Evolutionary conservation across 2,113 vertebrate species (phyloP), one percentile per base, ranked within the genome.

Genomic region (Embiotoca jacksoni): DNA sequence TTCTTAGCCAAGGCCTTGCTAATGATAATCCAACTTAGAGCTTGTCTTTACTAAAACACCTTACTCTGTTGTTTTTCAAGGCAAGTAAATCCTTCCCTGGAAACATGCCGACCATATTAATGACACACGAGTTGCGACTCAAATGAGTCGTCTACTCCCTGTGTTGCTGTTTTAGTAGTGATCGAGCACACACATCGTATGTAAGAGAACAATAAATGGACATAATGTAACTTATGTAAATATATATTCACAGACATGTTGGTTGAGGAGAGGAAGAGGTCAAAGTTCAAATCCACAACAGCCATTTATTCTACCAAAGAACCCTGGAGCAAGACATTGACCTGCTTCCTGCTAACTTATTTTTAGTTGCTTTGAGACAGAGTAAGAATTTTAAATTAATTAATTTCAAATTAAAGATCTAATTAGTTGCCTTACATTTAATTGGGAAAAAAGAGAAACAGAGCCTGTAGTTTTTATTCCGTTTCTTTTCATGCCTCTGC

Each of bases 41-140:
- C 63, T 79, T 75, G 50, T 76, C 23, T 82, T 69, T 60, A 46
- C 54, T 53, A 73, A 88, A 85, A 83, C 78, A 78, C 66, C 30
- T 58, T 46, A n/a, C 35, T 79, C 79, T 68, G 79, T 74, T 84
- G 82, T 60, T 72, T 76, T 83, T 53, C 62, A 47, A 8, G 33
- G 35, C 1, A 36, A 66, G 52, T 68, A 23, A 79, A 54, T 80
- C 7, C 66, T 71, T 82, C 87, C 56, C 67, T 61, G 52, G 78
- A 81, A 84, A 86, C 50, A 63, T n/a, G 56, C 41, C 39, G 56
- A 72, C 53, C 63, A 65, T 44, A 49, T 53, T 83, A 74, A 88
- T 80, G 66, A 72, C 62, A 84, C 61, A 66, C 67, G 63, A 55
- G 64, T 68, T 61, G 35, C 76, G 39, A 70, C 72, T 73, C 63